Percentiles rank a stretch among this genome's conserved stretches.
Conservation (phyloP, 2,888 invertebrate species). For the Macrosoma leucophasiata region DNA sequence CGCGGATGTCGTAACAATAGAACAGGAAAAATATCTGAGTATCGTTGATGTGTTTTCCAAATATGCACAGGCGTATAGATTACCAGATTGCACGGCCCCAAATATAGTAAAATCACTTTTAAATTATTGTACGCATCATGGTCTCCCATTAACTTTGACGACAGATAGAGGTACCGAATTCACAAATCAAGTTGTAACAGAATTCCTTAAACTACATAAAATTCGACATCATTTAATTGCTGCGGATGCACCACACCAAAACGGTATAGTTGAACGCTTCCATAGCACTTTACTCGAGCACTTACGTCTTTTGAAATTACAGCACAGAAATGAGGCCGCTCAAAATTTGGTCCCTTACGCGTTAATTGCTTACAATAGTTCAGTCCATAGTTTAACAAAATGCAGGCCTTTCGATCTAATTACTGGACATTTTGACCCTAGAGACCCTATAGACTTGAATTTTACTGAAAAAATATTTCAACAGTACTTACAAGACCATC, state of each 20-base stretch:
- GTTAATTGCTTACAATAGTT: constrained; percentile 12
- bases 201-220: constrained; percentile 9
- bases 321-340: constrained; percentile 2
- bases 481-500: constrained; percentile 10
- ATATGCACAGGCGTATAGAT: constrained; percentile 12
- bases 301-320: constrained; percentile 7
- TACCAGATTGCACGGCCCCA: constrained; percentile 6
- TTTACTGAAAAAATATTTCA: constrained; percentile 11
- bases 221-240: constrained; percentile 6
- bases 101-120: constrained; percentile 11
- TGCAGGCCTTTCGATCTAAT: constrained; percentile 12
- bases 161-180: constrained; percentile 13
- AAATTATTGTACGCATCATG: constrained; percentile 9
- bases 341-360: constrained; percentile 2
- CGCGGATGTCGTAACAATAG: constrained; percentile 9
- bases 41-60: constrained; percentile 12
- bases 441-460: constrained; percentile 15
- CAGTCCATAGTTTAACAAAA: constrained; percentile 9
- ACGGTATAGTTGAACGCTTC: constrained; percentile 7
- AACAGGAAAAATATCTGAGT: constrained; percentile 13
- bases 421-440: constrained; percentile 17
- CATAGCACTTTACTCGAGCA: neutral
- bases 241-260: constrained; percentile 4
- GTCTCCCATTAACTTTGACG: constrained; percentile 6
- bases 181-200: constrained; percentile 9